Evolutionary conservation across 2,797 vertebrate species (phyloP), one percentile per base, ranked within the genome.

Genomic region (Gallinago stenura): DNA sequence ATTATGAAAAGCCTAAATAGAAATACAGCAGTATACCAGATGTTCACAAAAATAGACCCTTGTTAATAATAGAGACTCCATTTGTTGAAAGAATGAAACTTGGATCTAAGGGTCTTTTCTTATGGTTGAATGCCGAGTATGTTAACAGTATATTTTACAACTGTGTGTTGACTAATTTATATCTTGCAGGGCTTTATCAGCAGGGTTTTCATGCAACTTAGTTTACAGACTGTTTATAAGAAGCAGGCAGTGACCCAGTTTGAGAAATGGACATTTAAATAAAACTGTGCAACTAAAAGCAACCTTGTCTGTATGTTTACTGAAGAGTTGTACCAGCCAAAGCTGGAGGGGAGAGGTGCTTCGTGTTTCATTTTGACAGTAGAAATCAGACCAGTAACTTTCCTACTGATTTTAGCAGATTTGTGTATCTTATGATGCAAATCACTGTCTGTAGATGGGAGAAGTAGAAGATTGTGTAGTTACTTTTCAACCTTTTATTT

Each of bases 11-110:
- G 61, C 35, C 30, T 91, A 70, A 77, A 61, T 88, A 46, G 48
- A 89, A 87, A 64, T 72, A 7, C 22, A 87, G 41, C 43, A 48
- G 45, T 75, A 25, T 75, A 57, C 56, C 87, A 93, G 71, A 91
- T 93, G 87, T 85, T 90, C 37, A 60, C 81, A 80, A 75, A 93
- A 94, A 60, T 17, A 88, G 45, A 83, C n/a, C 7, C 15, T 71
- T 91, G 28, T 71, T 84, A 73, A n/a, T 85, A 89, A 80, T 6
- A 88, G 61, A 56, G 46, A 21, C 28, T 82, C 16, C 8, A 12
- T 77, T 92, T 94, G 69, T 58, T 81, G 73, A 79, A 90, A 86
- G 57, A 75, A 62, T 56, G 33, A 90, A 81, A 73, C 60, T 96
- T 95, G 51, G n/a, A 79, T 86, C 62, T 86, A 31, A 84, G 54